Percentiles rank a stretch among this genome's conserved stretches.
These are phyloP conservation scores for Girardinus metallicus DNA, from an alignment of 2,797 vertebrate species.

Conservation along the genomic window DNA sequence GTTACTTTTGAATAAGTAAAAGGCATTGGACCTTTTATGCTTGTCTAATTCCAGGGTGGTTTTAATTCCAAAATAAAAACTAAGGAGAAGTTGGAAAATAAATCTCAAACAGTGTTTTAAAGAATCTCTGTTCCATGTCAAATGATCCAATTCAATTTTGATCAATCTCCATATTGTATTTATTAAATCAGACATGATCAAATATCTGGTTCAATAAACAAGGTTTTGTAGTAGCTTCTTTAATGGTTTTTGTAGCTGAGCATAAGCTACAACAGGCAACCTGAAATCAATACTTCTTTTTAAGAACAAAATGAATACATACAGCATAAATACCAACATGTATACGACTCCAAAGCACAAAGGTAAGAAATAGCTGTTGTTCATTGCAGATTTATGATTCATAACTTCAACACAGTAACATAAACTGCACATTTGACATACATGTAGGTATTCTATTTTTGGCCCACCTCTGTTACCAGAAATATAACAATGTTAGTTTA, in stretches of 20 bases:
- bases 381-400: background rate
- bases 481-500: too few relatives aligned
- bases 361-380: background rate
- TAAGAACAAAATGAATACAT: background rate
- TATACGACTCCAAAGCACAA: background rate
- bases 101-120: background rate
- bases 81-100: background rate
- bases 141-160: background rate
- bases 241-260: background rate
- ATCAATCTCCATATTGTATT: background rate
- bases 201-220: background rate
- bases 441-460: background rate
- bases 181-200: background rate
- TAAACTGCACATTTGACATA: background rate
- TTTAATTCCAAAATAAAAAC: background rate
- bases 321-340: too few relatives aligned
- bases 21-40: background rate
- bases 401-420: background rate
- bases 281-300: background rate
- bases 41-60: background rate
- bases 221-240: background rate
- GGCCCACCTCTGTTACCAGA: too few relatives aligned
- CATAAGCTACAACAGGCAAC: background rate
- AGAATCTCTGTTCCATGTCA: background rate
- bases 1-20: background rate